phyloP scores from a whole-genome alignment of 2,797 vertebrate species.

The Eulemur mongoz region DNA sequence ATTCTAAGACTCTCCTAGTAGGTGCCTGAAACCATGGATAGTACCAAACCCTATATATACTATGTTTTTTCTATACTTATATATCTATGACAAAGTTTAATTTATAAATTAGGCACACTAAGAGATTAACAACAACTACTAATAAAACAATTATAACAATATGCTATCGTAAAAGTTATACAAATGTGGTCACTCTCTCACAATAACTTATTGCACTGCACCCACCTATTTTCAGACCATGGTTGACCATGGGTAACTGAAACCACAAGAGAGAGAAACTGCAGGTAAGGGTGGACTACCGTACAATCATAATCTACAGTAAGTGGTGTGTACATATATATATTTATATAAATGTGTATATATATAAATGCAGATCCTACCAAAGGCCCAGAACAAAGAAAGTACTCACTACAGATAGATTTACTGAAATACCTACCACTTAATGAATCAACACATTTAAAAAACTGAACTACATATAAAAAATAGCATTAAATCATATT shows the following conservation, averaged over 20 bases:
- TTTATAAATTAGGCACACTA: background rate
- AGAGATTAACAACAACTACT: background rate
- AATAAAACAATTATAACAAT: background rate
- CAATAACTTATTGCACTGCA: background rate
- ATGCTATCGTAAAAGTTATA: background rate
- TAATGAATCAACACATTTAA: background rate
- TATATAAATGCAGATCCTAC: background rate
- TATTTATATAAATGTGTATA: too few species aligned
- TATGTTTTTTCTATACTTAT: background rate
- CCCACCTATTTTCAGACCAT: background rate
- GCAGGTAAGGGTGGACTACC: background rate
- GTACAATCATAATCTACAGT: background rate
- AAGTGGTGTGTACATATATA: background rate
- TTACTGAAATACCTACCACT: background rate
- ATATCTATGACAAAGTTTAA: background rate
- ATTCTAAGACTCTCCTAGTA: too few species aligned
- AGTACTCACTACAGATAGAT: background rate
- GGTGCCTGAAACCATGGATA: background rate
- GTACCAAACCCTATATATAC: background rate
- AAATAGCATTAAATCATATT: background rate
- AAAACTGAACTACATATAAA: background rate
- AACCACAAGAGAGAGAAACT: background rate
- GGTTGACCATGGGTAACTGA: background rate
- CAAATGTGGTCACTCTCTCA: background rate
- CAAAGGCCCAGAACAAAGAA: background rate